A percentile compares a stretch with the other conserved stretches of the same genome.
Evolutionary conservation across 2,113 vertebrate species (phyloP).

Genomic region (Ammodramus savannarum): DNA sequence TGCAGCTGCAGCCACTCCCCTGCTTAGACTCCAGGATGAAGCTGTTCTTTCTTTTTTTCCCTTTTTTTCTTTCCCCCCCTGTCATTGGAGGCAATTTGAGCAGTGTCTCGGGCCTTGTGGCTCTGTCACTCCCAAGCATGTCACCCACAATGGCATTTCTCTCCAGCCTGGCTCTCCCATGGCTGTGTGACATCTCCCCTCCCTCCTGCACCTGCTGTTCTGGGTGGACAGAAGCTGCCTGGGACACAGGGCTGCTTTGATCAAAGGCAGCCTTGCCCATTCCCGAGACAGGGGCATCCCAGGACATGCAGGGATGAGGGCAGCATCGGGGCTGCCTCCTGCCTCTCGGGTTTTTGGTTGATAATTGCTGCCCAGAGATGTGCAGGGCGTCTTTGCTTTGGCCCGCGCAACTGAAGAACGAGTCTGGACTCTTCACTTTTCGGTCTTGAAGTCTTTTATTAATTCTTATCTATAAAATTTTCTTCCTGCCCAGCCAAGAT

Average conservation of each 20-base stretch:
- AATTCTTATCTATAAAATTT: too few relatives aligned
- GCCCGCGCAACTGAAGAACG: too few relatives aligned
- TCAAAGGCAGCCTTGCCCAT: not conserved
- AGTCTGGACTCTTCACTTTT: too few relatives aligned
- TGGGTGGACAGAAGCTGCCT: not conserved
- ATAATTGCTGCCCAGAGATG: too few relatives aligned
- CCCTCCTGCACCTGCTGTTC: fast-evolving
- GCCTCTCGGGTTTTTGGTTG: not conserved
- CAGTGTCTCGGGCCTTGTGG: not conserved
- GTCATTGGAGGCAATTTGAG: not conserved
- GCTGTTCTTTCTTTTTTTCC: fast-evolving
- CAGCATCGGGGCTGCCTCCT: not conserved
- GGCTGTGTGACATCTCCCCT: fast-evolving
- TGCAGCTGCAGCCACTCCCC: not conserved
- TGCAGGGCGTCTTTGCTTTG: too few relatives aligned
- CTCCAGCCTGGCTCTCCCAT: not conserved
- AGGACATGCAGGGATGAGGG: not conserved
- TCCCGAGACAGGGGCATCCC: not conserved
- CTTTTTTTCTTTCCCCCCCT: not conserved
- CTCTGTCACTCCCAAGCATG: not conserved
- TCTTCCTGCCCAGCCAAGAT: too few relatives aligned
- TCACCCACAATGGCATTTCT: not conserved
- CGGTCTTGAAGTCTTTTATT: too few relatives aligned
- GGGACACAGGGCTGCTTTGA: not conserved
- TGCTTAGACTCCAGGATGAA: not conserved